Evolutionary conservation across 2,797 vertebrate genomes (phyloP).

Genomic region (Mormyrops attenuatus): DNA sequence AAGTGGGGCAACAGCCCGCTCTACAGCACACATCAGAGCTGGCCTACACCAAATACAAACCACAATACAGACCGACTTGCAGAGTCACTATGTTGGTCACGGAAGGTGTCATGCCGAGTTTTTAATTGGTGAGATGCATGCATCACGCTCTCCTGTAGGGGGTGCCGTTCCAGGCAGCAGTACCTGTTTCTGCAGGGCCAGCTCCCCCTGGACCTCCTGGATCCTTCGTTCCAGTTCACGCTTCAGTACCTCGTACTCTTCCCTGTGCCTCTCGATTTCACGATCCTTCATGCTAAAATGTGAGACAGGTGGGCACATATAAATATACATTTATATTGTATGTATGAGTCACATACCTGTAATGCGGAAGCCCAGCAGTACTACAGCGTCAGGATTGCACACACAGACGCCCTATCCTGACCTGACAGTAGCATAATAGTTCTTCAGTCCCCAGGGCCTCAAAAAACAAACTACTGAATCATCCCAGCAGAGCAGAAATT

Average conservation of each 20-base stretch:
- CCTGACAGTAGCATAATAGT: not conserved
- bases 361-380: not conserved
- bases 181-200: constrained; percentile 70
- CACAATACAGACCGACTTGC: not conserved
- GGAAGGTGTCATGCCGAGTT: not conserved
- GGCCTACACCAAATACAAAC: not conserved
- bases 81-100: not conserved
- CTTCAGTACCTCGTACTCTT: constrained; percentile 60
- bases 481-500: not conserved
- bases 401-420: not conserved
- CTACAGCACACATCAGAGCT: not conserved
- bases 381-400: not conserved
- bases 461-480: not conserved
- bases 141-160: not conserved
- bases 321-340: not conserved
- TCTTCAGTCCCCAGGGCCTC: not conserved
- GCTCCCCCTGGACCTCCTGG: constrained; percentile 56
- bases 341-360: not conserved
- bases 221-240: constrained; percentile 54
- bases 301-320: not conserved
- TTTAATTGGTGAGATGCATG: not conserved
- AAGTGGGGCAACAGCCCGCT: not conserved
- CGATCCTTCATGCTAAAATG: constrained; percentile 50
- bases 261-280: constrained; percentile 50
- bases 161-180: not conserved